Evolutionary conservation across 2,888 invertebrate genomes (phyloP), one percentile per base, ranked within the genome.

Genomic region (Lasioglossum oenotherae): DNA sequence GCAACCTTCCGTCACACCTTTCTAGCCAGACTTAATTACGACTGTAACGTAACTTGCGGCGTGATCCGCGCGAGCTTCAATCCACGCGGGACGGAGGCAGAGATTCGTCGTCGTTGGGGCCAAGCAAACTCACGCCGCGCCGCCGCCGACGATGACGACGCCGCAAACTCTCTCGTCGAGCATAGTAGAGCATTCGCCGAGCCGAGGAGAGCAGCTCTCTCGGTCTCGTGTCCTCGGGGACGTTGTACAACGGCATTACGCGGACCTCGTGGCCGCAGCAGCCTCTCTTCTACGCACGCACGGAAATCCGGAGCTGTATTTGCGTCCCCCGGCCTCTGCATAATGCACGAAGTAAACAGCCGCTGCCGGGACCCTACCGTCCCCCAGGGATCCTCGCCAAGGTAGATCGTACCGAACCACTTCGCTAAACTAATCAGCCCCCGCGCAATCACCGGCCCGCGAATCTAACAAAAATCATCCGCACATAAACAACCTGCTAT

Each of bases 371-470:
- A 67, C 78, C 78, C 85, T 84, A 78, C 74, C 73, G 73, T 46
- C 78, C 85, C 53, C 84, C 2, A 38, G 73, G 49, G 85, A 89
- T 71, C 81, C 35, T 57, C 60, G 74, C 74, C 86, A 84, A 81
- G 86, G 90, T 88, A 88, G 90, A 90, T 88, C 90, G 80, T 72
- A 85, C 88, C 88, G 35, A 90, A 87, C 89, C 88, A 91, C 91
- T 92, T 91, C 84, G 90, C 92, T 88, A 88, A 92, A 92, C 92
- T 92, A 91, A 92, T 92, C 93, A 90, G 87, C 88, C 82, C 90
- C 90, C 82, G 89, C 87, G 80, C 81, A 81, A 87, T 23, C 23
- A 89, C 76, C 35, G 46, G 19, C 31, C 31, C 31, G 10, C 19
- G 53, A 60, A 6, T n/a, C 41, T 75, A 31, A 5, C 35, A 69